Conservation (phyloP, 2,113 vertebrate species). For the Eudyptes chrysolophus region DNA sequence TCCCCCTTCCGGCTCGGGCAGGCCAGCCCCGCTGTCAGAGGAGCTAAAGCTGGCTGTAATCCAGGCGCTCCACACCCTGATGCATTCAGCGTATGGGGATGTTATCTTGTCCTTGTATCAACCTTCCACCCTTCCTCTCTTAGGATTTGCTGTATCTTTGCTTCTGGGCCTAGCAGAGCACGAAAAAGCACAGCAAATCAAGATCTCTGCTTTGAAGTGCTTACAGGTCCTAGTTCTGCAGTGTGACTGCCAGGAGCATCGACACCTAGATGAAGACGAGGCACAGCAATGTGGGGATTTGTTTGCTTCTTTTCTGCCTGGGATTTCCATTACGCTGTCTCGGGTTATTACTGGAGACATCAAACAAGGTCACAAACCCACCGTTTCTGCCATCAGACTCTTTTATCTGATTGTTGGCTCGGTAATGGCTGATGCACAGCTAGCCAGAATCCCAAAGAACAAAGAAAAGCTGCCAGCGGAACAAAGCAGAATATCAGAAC, state of each 20-base stretch:
- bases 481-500: slow-evolving; percentile 70
- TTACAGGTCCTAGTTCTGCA: slow-evolving; percentile 82
- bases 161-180: slow-evolving; percentile 84
- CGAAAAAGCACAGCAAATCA: slow-evolving; percentile 83
- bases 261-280: slow-evolving; percentile 49
- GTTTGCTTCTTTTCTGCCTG: slow-evolving; percentile 91
- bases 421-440: slow-evolving; percentile 86
- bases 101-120: slow-evolving; percentile 81
- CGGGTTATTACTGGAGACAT: slow-evolving; percentile 85
- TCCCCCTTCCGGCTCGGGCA: slow-evolving; percentile 69
- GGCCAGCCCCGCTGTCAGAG: slow-evolving; percentile 75
- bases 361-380: slow-evolving; percentile 86
- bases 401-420: slow-evolving; percentile 78
- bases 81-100: slow-evolving; percentile 85
- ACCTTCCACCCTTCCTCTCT: slow-evolving; percentile 80
- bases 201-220: slow-evolving; percentile 81
- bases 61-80: slow-evolving; percentile 78
- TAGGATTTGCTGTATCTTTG: slow-evolving; percentile 87
- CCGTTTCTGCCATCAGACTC: slow-evolving; percentile 79
- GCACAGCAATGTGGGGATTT: slow-evolving; percentile 71
- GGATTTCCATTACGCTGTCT: slow-evolving; percentile 80
- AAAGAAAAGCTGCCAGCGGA: slow-evolving; percentile 30
- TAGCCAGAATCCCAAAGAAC: slow-evolving; percentile 53
- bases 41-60: slow-evolving; percentile 84
- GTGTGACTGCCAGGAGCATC: slow-evolving; percentile 81